A percentile compares a stretch with the other conserved stretches of the same genome.
Conservation (phyloP, 2,797 vertebrate genomes). For the Steatocranus sp. region DNA sequence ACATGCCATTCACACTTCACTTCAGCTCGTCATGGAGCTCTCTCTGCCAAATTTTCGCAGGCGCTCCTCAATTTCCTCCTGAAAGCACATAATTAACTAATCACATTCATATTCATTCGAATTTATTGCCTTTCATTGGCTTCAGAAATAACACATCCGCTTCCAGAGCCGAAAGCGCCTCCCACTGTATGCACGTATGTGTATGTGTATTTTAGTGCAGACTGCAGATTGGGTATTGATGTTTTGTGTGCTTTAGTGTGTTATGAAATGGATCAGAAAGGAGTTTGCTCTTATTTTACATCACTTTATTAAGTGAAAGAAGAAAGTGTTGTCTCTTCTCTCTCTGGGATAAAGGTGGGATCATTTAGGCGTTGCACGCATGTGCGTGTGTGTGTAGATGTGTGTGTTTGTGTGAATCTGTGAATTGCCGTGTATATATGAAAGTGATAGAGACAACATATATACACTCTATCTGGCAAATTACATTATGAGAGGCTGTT, state of each 20-base stretch:
- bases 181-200: not conserved
- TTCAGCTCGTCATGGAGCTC: not conserved
- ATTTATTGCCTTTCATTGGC: constrained; percentile 41
- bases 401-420: not conserved
- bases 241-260: constrained; percentile 55
- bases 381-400: not conserved
- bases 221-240: constrained; percentile 51
- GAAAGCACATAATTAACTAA: constrained; percentile 67
- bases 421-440: not conserved
- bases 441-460: not conserved
- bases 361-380: not conserved
- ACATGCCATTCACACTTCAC: constrained; percentile 7
- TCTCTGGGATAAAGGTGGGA: not conserved
- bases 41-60: constrained; percentile 15
- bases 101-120: constrained; percentile 54
- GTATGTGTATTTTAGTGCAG: not conserved
- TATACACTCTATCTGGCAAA: not conserved
- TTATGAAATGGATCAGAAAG: constrained; percentile 42
- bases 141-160: constrained; percentile 27
- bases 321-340: constrained; percentile 6
- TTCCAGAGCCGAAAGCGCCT: constrained; percentile 2
- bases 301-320: constrained; percentile 38
- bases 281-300: constrained; percentile 26
- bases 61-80: constrained; percentile 38
- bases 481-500: constrained; percentile 36